Conservation (phyloP, 2,113 vertebrate species). For the Prochilodus magdalenae region DNA sequence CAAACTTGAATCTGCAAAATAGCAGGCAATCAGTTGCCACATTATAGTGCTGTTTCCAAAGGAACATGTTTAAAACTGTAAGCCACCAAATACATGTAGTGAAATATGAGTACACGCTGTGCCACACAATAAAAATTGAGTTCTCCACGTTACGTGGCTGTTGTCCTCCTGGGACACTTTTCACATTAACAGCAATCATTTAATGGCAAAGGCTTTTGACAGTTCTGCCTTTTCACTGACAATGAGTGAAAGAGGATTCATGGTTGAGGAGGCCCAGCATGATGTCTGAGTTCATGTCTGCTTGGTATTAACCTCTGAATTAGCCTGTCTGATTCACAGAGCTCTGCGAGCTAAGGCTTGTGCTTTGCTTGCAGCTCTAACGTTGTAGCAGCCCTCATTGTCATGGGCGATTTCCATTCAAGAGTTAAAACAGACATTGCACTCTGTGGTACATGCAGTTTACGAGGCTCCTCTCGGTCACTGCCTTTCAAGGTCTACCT, state of each 20-base stretch:
- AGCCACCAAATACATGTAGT: not conserved
- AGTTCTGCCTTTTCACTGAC: not conserved
- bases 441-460: conserved; percentile 23
- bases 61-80: not conserved
- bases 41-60: not conserved
- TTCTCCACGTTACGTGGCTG: no score
- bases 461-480: conserved; percentile 19
- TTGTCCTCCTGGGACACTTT: not conserved
- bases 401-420: conserved; percentile 1
- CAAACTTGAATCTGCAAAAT: conserved; percentile 15
- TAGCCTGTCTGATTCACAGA: not conserved
- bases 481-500: conserved; percentile 31
- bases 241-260: not conserved
- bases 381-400: not conserved
- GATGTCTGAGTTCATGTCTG: not conserved
- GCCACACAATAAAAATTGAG: no score
- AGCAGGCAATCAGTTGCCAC: not conserved
- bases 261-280: not conserved
- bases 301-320: not conserved
- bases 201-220: not conserved
- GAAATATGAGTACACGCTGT: no score
- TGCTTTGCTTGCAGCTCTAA: not conserved
- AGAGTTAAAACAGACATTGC: conserved; percentile 15
- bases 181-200: conserved; percentile 5
- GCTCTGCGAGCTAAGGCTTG: not conserved